Conservation (phyloP, 2,797 vertebrate species). For the Tokudaia tokunoshimensis region DNA sequence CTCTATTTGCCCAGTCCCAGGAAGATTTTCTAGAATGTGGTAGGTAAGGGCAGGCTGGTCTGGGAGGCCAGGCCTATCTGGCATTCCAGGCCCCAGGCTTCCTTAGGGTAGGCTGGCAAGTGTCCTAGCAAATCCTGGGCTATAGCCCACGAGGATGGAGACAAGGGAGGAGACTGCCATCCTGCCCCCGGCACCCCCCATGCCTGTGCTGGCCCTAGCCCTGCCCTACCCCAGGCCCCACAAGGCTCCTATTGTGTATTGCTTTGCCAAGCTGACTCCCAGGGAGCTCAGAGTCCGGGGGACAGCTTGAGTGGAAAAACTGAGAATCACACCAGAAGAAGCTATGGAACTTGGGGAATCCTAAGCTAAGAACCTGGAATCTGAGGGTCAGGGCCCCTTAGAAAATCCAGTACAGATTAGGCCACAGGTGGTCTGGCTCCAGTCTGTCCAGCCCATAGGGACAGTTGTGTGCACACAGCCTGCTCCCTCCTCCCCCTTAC, state of each 20-base stretch:
- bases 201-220: not conserved
- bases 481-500: no score
- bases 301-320: not conserved
- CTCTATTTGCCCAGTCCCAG: not conserved
- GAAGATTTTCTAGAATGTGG: not conserved
- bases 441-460: not conserved
- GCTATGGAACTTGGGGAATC: not conserved
- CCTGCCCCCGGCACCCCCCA: not conserved
- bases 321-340: not conserved
- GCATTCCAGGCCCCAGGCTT: conserved; percentile 28
- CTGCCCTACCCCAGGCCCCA: conserved; percentile 12
- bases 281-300: not conserved
- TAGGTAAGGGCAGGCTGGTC: not conserved
- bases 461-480: no score
- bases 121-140: not conserved
- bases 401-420: not conserved
- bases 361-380: not conserved
- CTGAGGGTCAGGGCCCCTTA: not conserved
- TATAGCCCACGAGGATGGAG: not conserved
- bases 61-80: not conserved
- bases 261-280: not conserved
- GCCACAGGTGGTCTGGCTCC: not conserved
- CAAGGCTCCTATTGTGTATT: conserved; percentile 72
- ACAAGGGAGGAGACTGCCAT: not conserved
- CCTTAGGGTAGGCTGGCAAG: not conserved